Evolutionary conservation across 2,113 vertebrate genomes (phyloP).

Genomic region (Cyphomyrus discorhynchus): DNA sequence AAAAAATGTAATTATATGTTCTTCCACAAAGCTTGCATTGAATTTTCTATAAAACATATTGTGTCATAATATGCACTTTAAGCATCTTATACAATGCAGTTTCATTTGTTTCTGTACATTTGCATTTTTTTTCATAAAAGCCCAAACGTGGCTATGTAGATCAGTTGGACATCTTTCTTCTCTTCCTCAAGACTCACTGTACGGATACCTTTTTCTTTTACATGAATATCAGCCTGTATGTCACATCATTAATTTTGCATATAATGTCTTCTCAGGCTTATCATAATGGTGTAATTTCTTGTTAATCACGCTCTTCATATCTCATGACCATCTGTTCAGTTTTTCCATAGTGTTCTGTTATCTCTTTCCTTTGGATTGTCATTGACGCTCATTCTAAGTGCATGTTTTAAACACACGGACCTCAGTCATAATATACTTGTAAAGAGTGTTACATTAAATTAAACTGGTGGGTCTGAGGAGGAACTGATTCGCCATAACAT

Average conservation of each 20-base stretch:
- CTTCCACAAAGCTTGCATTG: neutral
- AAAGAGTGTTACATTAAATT: neutral
- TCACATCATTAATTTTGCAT: neutral
- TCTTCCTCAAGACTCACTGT: neutral
- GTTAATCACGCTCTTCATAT: neutral
- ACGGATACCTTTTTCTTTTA: neutral
- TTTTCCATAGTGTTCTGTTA: neutral
- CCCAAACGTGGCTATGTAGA: neutral
- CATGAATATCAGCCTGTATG: neutral
- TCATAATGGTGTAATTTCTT: neutral
- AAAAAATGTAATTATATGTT: neutral
- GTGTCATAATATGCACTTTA: neutral
- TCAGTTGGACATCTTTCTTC: neutral
- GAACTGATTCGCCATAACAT: neutral
- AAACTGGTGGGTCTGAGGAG: neutral
- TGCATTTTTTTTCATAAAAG: neutral
- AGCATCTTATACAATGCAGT: neutral
- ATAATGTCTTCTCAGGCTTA: constrained; percentile 4
- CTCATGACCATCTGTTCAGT: neutral
- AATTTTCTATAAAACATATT: neutral
- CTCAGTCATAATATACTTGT: neutral
- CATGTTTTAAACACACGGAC: neutral
- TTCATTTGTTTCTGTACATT: neutral
- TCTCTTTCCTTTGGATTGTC: neutral
- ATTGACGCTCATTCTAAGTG: neutral